These are phyloP conservation scores for Horisme vitalbata DNA, from an alignment of 2,888 invertebrate genomes.

Conservation along the genomic window DNA sequence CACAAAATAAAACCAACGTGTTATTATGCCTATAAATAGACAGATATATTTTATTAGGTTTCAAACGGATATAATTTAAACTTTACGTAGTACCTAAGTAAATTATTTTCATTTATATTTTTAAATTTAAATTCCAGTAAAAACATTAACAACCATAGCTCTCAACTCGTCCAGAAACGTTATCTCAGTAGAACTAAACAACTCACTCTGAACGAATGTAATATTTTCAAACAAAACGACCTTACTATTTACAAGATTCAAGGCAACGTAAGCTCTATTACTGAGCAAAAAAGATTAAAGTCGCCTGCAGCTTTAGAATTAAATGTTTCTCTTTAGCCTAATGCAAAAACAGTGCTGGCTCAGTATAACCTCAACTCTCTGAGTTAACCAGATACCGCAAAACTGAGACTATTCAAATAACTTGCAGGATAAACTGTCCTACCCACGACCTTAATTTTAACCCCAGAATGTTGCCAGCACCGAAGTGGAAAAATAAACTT, in stretches of 20 bases:
- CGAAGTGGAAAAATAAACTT: constrained; percentile 54
- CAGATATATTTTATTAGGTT: too few species aligned
- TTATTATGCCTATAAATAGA: too few species aligned
- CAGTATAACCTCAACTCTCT: constrained; percentile 59
- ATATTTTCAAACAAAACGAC: constrained; percentile 36
- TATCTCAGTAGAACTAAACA: constrained; percentile 73
- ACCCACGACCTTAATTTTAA: constrained; percentile 30
- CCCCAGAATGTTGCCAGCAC: constrained; percentile 36
- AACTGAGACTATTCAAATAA: constrained; percentile 69
- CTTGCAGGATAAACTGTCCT: constrained; percentile 37
- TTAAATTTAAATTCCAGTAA: constrained; percentile 49
- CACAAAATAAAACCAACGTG: too few species aligned
- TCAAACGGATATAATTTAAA: too few species aligned
- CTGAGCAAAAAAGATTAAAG: constrained; percentile 31
- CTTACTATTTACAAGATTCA: constrained; percentile 23
- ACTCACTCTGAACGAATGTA: constrained; percentile 62
- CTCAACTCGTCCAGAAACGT: constrained; percentile 64
- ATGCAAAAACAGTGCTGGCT: constrained; percentile 48
- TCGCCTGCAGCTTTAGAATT: constrained; percentile 25
- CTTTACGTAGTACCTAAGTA: too few species aligned
- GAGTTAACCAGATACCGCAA: constrained; percentile 69
- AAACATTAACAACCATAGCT: constrained; percentile 54
- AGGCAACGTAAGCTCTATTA: constrained; percentile 37
- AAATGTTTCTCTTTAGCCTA: constrained; percentile 30
- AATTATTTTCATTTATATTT: too few species aligned